These are phyloP conservation scores for Drosophila aff. DNA, from an alignment of 1,140 invertebrate species.

Conservation along the genomic window DNA sequence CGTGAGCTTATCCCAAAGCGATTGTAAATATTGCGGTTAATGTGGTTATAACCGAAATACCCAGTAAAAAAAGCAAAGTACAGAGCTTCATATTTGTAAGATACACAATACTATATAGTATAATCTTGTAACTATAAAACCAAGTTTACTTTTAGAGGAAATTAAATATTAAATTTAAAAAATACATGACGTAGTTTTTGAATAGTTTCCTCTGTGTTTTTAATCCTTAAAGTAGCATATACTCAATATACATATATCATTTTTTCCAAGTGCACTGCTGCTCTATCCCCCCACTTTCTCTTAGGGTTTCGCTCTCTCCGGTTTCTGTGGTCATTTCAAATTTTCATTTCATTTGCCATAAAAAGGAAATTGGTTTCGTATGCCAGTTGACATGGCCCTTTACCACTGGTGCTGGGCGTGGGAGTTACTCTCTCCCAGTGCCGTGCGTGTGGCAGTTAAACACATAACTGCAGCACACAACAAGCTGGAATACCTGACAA, in stretches of 20 bases:
- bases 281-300: constrained; percentile 8
- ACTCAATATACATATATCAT: background rate
- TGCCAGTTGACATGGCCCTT: constrained; percentile 67
- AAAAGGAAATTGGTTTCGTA: constrained; percentile 83
- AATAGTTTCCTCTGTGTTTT: background rate
- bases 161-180: background rate
- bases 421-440: background rate
- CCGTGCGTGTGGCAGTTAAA: constrained; percentile 34
- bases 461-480: constrained; percentile 48
- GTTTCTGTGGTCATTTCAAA: constrained; percentile 82
- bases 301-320: constrained; percentile 4
- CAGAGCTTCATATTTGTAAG: background rate
- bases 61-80: background rate
- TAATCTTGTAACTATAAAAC: background rate
- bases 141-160: background rate
- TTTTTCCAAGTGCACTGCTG: constrained; percentile 2
- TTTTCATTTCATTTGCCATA: constrained; percentile 84
- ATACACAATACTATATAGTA: background rate
- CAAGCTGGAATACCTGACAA: constrained; percentile 48
- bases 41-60: constrained; percentile 4
- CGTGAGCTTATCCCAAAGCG: constrained; percentile 14
- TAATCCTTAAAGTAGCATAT: background rate
- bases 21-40: constrained; percentile 6
- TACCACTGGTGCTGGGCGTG: constrained; percentile 22
- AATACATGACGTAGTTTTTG: background rate